phyloP scores from a whole-genome alignment of 1,140 invertebrate genomes.

The Caenorhabditis inopinata region DNA sequence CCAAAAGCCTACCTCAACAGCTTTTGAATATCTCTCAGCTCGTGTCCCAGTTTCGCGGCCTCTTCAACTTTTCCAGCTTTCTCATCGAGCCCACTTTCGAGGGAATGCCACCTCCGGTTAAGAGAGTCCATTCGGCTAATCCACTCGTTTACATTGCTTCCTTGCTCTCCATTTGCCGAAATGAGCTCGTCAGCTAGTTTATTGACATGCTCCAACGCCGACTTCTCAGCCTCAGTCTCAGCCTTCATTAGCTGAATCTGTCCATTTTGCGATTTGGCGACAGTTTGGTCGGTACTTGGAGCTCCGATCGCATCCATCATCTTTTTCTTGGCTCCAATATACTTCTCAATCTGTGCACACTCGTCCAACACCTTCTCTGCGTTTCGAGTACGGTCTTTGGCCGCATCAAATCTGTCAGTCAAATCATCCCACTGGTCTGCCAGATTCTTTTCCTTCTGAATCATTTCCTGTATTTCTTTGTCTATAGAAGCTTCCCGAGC shows the following conservation, averaged over 20 bases:
- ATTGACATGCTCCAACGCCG: conserved; percentile 7
- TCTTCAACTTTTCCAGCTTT: conserved; percentile 19
- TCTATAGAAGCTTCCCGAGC: conserved; percentile 3
- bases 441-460: neutral
- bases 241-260: conserved; percentile 40
- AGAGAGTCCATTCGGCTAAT: neutral
- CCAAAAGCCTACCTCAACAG: neutral
- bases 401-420: conserved; percentile 11
- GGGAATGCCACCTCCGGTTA: conserved; percentile 31
- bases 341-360: conserved; percentile 82
- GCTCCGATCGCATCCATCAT: conserved; percentile 84
- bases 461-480: conserved; percentile 7
- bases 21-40: conserved; percentile 39
- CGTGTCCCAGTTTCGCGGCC: conserved; percentile 1
- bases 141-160: conserved; percentile 24
- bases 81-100: conserved; percentile 21
- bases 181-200: neutral
- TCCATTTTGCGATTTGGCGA: conserved; percentile 72
- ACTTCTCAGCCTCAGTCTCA: conserved; percentile 36
- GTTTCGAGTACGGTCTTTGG: neutral
- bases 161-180: neutral
- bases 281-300: conserved; percentile 83
- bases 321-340: conserved; percentile 81
- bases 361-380: conserved; percentile 82
- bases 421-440: conserved; percentile 17